phyloP scores from a whole-genome alignment of 2,888 invertebrate species.

The Metallyticus violacea region DNA sequence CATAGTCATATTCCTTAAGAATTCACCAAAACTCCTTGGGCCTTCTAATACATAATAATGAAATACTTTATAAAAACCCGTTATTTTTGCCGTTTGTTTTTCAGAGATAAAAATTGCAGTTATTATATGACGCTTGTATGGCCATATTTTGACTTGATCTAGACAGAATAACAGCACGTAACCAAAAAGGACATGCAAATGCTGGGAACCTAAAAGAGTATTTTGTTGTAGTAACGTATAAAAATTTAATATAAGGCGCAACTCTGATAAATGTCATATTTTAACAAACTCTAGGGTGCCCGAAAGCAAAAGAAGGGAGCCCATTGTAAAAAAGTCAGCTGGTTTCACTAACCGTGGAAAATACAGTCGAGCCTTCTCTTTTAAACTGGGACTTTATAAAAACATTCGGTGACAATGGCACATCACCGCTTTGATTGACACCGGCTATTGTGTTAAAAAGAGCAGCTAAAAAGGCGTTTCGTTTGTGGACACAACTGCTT shows the following conservation, averaged over 20 bases:
- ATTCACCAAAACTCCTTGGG: no score
- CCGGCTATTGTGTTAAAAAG: not conserved
- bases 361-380: not conserved
- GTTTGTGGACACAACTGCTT: not conserved
- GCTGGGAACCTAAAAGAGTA: not conserved
- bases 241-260: no score
- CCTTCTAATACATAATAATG: no score
- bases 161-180: no score
- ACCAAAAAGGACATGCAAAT: no score
- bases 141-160: no score
- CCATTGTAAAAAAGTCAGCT: not conserved
- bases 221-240: not conserved
- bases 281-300: not conserved
- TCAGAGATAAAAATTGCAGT: no score
- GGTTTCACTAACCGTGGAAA: not conserved
- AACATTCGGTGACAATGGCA: not conserved
- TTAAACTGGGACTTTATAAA: not conserved
- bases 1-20: no score
- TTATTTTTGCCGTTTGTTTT: no score
- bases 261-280: no score
- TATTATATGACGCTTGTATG: no score
- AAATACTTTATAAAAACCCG: no score
- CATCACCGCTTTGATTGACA: not conserved
- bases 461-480: not conserved
- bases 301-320: not conserved